Evolutionary conservation across 1,140 invertebrate genomes (phyloP).

Genomic region (Diprion similis): DNA sequence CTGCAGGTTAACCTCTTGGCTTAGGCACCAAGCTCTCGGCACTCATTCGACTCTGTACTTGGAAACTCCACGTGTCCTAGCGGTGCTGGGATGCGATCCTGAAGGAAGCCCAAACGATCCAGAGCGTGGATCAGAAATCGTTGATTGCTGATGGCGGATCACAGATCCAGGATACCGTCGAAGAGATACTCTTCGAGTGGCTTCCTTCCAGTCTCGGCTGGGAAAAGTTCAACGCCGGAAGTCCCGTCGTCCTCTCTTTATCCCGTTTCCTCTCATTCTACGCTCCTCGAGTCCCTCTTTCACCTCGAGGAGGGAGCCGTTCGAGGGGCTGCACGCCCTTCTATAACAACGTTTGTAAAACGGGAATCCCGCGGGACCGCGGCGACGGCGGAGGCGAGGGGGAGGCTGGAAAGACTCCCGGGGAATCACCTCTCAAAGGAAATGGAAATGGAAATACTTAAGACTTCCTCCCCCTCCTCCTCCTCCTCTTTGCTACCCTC

Average conservation of each 20-base stretch:
- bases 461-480: conserved; percentile 25
- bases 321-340: neutral
- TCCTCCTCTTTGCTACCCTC: neutral
- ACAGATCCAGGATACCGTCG: neutral
- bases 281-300: neutral
- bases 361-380: neutral
- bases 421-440: conserved; percentile 22
- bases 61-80: neutral
- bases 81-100: neutral
- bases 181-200: no score
- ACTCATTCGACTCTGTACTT: conserved; percentile 9
- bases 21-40: neutral
- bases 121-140: no score
- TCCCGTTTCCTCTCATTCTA: conserved; percentile 2
- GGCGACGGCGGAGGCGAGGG: neutral
- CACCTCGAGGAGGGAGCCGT: neutral
- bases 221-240: no score
- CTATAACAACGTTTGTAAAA: neutral
- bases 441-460: conserved; percentile 42
- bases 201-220: no score
- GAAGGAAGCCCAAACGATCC: no score
- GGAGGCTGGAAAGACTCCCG: neutral
- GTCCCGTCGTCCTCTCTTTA: neutral
- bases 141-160: neutral
- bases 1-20: conserved; percentile 8